phyloP scores from a whole-genome alignment of 2,888 invertebrate genomes.

The Pardosa pseudoannulata region DNA sequence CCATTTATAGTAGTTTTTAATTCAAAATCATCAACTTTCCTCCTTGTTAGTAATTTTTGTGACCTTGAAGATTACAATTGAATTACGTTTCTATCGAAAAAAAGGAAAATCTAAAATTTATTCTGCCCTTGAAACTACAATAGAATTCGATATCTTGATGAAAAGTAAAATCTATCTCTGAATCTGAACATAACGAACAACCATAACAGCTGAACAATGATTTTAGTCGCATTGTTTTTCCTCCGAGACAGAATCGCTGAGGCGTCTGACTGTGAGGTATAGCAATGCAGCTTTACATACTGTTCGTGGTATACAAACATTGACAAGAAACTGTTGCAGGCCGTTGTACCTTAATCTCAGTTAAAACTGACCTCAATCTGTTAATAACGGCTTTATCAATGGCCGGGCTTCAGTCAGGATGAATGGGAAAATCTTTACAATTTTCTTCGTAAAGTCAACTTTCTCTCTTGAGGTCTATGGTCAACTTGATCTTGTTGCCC shows the following conservation, averaged over 20 bases:
- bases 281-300: not conserved
- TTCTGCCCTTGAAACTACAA: too few relatives aligned
- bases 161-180: too few relatives aligned
- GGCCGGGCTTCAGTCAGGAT: conserved; percentile 24
- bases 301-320: conserved; percentile 2
- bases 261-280: not conserved
- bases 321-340: conserved; percentile 29
- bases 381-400: conserved; percentile 44
- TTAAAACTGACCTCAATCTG: conserved; percentile 50
- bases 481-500: too few relatives aligned
- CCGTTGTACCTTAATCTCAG: conserved; percentile 44
- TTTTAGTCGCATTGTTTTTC: not conserved
- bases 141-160: too few relatives aligned
- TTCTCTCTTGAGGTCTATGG: not conserved
- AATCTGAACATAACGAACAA: too few relatives aligned
- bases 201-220: not conserved
- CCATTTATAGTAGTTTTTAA: too few relatives aligned
- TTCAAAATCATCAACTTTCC: too few relatives aligned
- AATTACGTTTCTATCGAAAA: too few relatives aligned
- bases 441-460: conserved; percentile 30
- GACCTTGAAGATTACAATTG: too few relatives aligned
- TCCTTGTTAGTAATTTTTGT: too few relatives aligned
- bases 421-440: conserved; percentile 18
- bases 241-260: not conserved
- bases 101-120: too few relatives aligned